Conservation (phyloP, 2,113 vertebrate genomes). For the Amphiprion percula region DNA sequence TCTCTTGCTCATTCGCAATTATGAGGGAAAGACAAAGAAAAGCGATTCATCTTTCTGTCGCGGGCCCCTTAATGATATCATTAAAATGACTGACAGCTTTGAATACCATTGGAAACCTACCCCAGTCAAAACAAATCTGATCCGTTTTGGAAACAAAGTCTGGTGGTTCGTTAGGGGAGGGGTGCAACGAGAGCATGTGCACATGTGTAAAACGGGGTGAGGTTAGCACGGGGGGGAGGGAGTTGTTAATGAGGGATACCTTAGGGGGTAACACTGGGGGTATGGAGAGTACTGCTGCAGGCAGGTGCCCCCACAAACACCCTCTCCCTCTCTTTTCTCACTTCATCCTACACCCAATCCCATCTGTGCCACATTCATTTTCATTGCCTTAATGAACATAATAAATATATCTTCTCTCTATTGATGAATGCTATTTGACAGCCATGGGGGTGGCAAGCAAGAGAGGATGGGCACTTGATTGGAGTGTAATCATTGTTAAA, state of each 20-base stretch:
- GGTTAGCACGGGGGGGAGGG: slow-evolving; percentile 33
- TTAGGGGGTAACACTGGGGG: slow-evolving; percentile 61
- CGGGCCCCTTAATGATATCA: slow-evolving; percentile 84
- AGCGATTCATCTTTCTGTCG: slow-evolving; percentile 84
- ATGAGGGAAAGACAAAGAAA: slow-evolving; percentile 85
- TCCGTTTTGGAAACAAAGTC: slow-evolving; percentile 82
- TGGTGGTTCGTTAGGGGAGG: slow-evolving; percentile 78
- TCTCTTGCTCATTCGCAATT: slow-evolving; percentile 78
- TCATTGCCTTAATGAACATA: slow-evolving; percentile 82
- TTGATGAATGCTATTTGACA: slow-evolving; percentile 81
- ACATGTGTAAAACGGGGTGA: slow-evolving; percentile 44
- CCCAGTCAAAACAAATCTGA: slow-evolving; percentile 85
- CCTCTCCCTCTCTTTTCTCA: slow-evolving; percentile 50
- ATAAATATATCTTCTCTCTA: slow-evolving; percentile 77
- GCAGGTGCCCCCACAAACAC: slow-evolving; percentile 71
- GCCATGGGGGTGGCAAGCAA: slow-evolving; percentile 70
- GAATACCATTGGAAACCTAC: slow-evolving; percentile 79
- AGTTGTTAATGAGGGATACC: slow-evolving; percentile 77
- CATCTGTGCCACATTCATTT: slow-evolving; percentile 80
- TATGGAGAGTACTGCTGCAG: slow-evolving; percentile 64
- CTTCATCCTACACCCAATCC: slow-evolving; percentile 62
- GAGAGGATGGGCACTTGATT: slow-evolving; percentile 76
- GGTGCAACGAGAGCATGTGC: slow-evolving; percentile 48
- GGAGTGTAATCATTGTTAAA: slow-evolving; percentile 81
- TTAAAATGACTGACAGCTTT: slow-evolving; percentile 88